A percentile compares a stretch with the other conserved stretches of the same genome.
Conservation (phyloP, 2,113 vertebrate genomes). For the Oreamnos americanus region DNA sequence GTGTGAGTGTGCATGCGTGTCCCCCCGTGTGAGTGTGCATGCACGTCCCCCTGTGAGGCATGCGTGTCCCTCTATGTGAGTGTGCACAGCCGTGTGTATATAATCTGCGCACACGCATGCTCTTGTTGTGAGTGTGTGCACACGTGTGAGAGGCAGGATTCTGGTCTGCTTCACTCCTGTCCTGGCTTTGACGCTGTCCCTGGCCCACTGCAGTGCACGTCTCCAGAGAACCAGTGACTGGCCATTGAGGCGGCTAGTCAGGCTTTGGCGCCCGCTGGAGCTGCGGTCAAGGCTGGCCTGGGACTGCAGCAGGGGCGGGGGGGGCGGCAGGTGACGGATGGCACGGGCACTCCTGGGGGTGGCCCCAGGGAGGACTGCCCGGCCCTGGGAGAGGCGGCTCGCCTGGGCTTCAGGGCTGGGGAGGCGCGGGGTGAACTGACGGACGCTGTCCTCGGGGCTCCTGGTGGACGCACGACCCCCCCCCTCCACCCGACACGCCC, state of each 20-base stretch:
- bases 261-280: fast-evolving
- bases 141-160: not conserved
- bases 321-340: fast-evolving
- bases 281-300: not conserved
- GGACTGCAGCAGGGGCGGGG: fast-evolving
- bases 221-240: too few relatives aligned
- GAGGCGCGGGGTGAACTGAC: fast-evolving
- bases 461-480: fast-evolving
- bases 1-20: too few relatives aligned
- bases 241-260: fast-evolving
- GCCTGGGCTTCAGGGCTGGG: not conserved
- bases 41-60: too few relatives aligned
- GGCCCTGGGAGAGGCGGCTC: fast-evolving
- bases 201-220: not conserved
- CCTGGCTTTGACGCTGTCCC: not conserved
- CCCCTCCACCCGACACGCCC: fast-evolving
- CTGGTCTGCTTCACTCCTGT: fast-evolving
- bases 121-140: fast-evolving
- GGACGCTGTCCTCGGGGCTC: not conserved
- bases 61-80: fast-evolving
- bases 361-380: fast-evolving
- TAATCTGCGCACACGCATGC: fast-evolving
- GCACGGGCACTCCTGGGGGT: fast-evolving
- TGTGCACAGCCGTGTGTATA: fast-evolving
- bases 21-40: fast-evolving